Base-by-base conservation (phyloP, 2,888 invertebrate species). In the Eudasyphora cyanicolor region DNA sequence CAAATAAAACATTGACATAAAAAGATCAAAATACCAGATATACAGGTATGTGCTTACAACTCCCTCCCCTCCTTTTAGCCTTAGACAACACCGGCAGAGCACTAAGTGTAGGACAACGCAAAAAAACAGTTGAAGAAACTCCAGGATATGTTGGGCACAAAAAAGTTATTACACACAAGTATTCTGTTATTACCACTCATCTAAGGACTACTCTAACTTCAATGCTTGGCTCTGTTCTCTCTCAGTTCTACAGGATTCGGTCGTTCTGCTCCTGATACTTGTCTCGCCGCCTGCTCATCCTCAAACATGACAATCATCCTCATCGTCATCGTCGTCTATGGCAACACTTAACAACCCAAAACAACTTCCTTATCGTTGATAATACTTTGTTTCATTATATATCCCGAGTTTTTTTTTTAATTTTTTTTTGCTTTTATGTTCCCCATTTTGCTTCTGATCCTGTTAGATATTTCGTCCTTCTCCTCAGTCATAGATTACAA, bases 341-440 rank as follows among this genome's bases (percentile, higher is more conserved):
- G 78, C 84, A 84, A 84, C 84, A 84, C 84, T 84, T 84, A 82
- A 82, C 84, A 84, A 82, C 71, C 82, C 82, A 82, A 82, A 82
- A 82, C 82, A 82, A 82, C 82, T 84, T 84, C 84, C 84, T 82
- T 84, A 77, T 79, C 76, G 82, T 82, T 84, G 84, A 82, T 84
- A 82, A 82, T 84, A 82, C 79, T 84, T 84, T 84, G 82, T 84
- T 84, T 84, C 82, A 82, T 84, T 84, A 84, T 82, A 82, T 76
- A 79, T 75, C 79, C 67, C 12, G 42, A 79, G 54, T 76, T 73
- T 32, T 69, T 62, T 21, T 64, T 10, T 62, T 64, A 6, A 42
- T 42, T 60, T 49, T 70, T 17, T 76, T 73, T 1, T 82, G 24
- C 54, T 76, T 60, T 49, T 70, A n/a, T 76, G 64, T 1, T 82